Conservation (phyloP, 2,888 invertebrate species). For the Crepidodera aurea region DNA sequence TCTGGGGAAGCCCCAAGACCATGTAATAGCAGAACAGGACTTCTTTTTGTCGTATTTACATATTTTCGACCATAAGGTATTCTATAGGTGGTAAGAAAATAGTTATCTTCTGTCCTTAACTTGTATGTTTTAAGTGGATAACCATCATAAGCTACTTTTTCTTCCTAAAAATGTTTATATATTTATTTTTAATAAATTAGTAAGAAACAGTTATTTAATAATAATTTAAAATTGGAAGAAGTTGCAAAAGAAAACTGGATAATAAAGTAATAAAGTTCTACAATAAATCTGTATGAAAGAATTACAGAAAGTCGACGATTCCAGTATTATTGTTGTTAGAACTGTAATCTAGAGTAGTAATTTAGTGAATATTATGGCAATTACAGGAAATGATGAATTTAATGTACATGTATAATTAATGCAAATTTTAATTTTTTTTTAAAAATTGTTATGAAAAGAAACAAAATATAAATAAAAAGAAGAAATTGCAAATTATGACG, state of each 20-base stretch:
- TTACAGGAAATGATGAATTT: too few species aligned
- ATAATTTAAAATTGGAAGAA: background rate
- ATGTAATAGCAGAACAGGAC: conserved; percentile 71
- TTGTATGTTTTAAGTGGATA: conserved; percentile 72
- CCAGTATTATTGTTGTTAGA: too few species aligned
- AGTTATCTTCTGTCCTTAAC: conserved; percentile 77
- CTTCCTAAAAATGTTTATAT: conserved; percentile 10
- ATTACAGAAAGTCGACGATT: too few species aligned
- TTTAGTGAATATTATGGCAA: too few species aligned
- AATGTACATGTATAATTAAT: too few species aligned
- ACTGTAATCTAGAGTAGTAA: too few species aligned
- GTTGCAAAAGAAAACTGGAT: background rate
- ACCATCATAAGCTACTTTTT: conserved; percentile 19
- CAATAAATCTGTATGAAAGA: too few species aligned
- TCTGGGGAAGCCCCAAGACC: conserved; percentile 77
- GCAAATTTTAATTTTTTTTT: too few species aligned
- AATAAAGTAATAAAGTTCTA: background rate
- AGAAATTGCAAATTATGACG: too few species aligned
- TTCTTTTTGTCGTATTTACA: conserved; percentile 55
- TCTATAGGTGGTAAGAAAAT: conserved; percentile 77
- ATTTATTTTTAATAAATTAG: background rate
- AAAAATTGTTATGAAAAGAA: too few species aligned
- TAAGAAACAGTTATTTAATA: background rate
- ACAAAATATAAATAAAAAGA: too few species aligned
- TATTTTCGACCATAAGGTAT: conserved; percentile 62